Evolutionary conservation across 2,797 vertebrate species (phyloP), one percentile per base, ranked within the genome.

Genomic region (Aphelocoma californica): DNA sequence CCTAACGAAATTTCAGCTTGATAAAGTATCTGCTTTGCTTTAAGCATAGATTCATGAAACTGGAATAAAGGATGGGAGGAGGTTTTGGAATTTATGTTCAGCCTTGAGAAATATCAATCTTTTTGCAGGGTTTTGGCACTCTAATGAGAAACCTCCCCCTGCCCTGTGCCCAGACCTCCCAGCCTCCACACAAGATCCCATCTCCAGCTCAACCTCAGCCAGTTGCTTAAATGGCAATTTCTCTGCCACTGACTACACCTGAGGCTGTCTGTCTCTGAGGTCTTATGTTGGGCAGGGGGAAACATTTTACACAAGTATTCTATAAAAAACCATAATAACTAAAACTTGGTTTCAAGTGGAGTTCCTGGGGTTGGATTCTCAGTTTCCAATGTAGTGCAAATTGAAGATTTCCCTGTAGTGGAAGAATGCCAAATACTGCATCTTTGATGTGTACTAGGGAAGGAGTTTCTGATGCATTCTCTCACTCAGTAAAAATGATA

Each of bases 1-100:
- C 81, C 81, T 62, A 66, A 78, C 34, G 58, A 82, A 57, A 92
- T 85, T 86, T 48, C 72, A 78, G 24, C 18, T 80, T 71, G 31
- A 60, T 45, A 7, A 93, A 64, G 20, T 7, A 17, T 48, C 48
- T 66, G 36, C 15, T 81, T 81, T 66, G 14, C 15, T 93, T 82
- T 80, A 64, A 80, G 54, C 11, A 24, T 1, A 64, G 47, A 65
- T 67, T 78, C 17, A n/a, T 58, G n/a, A 93, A 89, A 48, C 23
- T 40, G 31, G 25, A 45, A 66, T 16, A 47, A 91, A 73, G 15
- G 14, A 61, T 7, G 9, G 23, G 34, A 73, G 28, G 38, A 47
- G 3, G 31, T 81, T 54, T 13, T 29, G 9, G 2, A 66, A 18
- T 61, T 71, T 44, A 15, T 40, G 3, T 28, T 90, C 19, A 14